A percentile compares a stretch with the other conserved stretches of the same genome.
phyloP scores from a whole-genome alignment of 2,888 invertebrate genomes.

The Philonicus albiceps region DNA sequence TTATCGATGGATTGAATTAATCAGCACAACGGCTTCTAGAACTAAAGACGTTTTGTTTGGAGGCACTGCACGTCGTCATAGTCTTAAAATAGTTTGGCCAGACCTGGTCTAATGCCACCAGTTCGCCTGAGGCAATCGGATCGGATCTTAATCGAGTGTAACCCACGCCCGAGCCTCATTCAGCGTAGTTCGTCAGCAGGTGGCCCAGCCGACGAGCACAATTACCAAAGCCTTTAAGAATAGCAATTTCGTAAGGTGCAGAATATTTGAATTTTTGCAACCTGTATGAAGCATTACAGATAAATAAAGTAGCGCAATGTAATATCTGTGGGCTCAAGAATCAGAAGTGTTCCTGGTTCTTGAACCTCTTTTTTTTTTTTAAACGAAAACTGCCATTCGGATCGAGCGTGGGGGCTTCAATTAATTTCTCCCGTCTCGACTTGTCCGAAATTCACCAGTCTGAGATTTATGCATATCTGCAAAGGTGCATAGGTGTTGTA shows the following conservation, averaged over 20 bases:
- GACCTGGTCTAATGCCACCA: not conserved
- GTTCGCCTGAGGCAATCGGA: not conserved
- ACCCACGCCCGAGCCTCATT: not conserved
- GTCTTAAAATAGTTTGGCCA: slow-evolving; percentile 15
- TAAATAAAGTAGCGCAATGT: not conserved
- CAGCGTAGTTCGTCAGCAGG: not conserved
- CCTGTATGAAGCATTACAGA: not conserved
- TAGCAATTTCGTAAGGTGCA: not conserved
- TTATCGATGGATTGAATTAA: not conserved
- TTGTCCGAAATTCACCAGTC: not conserved
- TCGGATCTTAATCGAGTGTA: not conserved
- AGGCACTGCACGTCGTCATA: slow-evolving; percentile 2
- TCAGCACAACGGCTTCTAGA: not conserved
- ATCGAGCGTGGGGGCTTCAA: not conserved
- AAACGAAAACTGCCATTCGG: not conserved
- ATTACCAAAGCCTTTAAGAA: not conserved
- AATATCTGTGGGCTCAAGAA: not conserved
- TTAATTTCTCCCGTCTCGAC: not conserved
- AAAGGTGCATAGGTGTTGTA: not conserved
- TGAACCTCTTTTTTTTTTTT: not conserved
- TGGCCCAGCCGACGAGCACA: not conserved
- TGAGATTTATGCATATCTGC: not conserved
- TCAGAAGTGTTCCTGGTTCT: not conserved
- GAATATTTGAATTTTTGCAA: not conserved
- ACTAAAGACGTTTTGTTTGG: not conserved